These are phyloP conservation scores for Idaea biselata DNA, from an alignment of 2,888 invertebrate species.

Conservation along the genomic window DNA sequence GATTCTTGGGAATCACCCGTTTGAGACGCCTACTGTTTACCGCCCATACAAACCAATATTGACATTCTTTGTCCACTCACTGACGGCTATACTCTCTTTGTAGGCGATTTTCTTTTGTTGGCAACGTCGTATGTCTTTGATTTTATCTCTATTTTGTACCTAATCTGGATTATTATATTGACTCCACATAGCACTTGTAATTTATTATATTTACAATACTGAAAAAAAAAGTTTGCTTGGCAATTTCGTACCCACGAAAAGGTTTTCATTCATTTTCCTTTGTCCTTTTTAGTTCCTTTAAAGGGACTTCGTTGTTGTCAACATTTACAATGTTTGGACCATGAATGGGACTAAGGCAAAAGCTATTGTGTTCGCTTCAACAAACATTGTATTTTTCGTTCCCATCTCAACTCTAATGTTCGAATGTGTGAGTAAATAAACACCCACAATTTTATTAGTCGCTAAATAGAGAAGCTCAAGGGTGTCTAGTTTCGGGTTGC, in stretches of 20 bases:
- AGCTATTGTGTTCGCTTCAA: not conserved
- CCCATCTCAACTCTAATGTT: not conserved
- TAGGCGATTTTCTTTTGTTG: constrained; percentile 59
- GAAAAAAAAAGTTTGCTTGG: constrained; percentile 2
- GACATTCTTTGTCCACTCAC: constrained; percentile 70
- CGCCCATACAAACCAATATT: constrained; percentile 70
- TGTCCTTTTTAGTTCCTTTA: not conserved
- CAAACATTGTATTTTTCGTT: not conserved
- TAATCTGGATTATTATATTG: constrained; percentile 18
- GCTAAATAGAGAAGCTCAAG: constrained; percentile 13
- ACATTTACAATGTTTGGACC: not conserved
- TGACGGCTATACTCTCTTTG: constrained; percentile 71
- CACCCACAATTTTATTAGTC: constrained; percentile 5
- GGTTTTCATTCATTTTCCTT: constrained; percentile 1
- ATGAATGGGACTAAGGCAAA: not conserved
- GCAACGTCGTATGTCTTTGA: constrained; percentile 36
- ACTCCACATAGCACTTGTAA: constrained; percentile 2
- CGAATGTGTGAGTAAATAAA: not conserved
- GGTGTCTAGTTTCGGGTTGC: constrained; percentile 36
- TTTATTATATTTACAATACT: not conserved
- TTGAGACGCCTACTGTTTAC: constrained; percentile 60
- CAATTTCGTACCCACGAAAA: constrained; percentile 2
- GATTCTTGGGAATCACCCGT: constrained; percentile 62
- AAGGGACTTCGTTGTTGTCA: not conserved
- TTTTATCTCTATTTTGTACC: constrained; percentile 22